Base-by-base conservation (phyloP, 2,888 invertebrate species). In the Capitulum mitella region DNA sequence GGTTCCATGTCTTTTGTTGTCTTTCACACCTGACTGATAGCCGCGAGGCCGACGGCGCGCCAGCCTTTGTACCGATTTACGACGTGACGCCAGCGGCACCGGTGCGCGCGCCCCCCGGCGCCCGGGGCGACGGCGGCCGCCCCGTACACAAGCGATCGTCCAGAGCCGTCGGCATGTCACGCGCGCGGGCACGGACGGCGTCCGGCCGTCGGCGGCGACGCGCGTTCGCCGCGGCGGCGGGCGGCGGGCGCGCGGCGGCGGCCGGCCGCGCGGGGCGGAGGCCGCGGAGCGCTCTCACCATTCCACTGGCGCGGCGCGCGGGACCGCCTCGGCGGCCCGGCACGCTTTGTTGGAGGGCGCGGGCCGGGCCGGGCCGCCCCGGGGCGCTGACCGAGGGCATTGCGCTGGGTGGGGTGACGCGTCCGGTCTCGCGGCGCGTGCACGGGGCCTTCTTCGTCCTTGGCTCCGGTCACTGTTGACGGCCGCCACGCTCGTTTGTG, bases 1-100 rank as follows among this genome's bases (percentile, higher is more conserved):
- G 70, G 70, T 70, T 70, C 19, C 70, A 29, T 70, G 70, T 70
- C 70, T 70, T 70, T 70, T 34, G 37, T 70, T 70, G 70, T 70
- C 70, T 70, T 70, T 70, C 70, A 70, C 70, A 32, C 29, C 64
- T 64, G 34, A 29, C 29, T 14, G 64, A 29, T 34, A 19, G 64
- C 64, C 64, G 34, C 32, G 64, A 16, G 51, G 22, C 22, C 19
- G 51, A 51, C 51, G 22, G 16, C 34, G 64, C 19, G 64, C 64
- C 64, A 3, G 64, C 64, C 64, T 64, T 64, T 64, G 64, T 64
- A 64, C 32, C 34, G 64, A 64, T 64, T 64, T 64, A 34, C 19
- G 64, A 29, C 34, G 32, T 32, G n/a, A 19, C 51, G 51, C 5
- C 22, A 16, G 5, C 51, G 16, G 19, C 19, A 5, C 22, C 19